phyloP scores from a whole-genome alignment of 2,797 vertebrate species.

The Acipenser oxyrinchus region DNA sequence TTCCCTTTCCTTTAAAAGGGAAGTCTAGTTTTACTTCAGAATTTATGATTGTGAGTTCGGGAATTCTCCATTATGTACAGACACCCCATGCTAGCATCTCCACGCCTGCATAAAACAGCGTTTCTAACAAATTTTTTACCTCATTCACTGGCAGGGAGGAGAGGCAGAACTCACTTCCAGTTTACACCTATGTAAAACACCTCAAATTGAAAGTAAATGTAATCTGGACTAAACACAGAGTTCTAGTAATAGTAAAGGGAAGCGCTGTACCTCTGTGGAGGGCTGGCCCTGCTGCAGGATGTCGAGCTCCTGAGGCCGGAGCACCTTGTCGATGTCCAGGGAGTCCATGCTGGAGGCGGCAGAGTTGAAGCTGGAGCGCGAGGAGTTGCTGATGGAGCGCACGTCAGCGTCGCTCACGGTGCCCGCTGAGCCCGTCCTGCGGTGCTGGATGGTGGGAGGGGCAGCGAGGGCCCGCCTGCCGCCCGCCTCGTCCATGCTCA shows the following conservation, averaged over 20 bases:
- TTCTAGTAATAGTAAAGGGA: background rate
- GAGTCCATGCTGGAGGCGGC: conserved; percentile 95
- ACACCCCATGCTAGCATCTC: no score
- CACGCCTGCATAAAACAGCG: no score
- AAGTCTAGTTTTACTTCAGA: no score
- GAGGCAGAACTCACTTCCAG: no score
- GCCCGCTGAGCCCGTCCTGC: conserved; percentile 85
- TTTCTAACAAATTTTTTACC: no score
- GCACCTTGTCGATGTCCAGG: conserved; percentile 79
- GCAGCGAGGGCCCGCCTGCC: conserved; percentile 59
- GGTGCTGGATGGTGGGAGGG: conserved; percentile 66
- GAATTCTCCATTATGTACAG: no score
- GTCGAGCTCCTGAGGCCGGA: conserved; percentile 66
- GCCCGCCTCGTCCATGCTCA: conserved; percentile 91
- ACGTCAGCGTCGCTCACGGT: conserved; percentile 81
- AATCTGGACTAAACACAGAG: no score
- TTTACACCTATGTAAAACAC: no score
- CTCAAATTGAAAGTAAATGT: no score
- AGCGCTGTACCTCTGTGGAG: conserved; percentile 54
- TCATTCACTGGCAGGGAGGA: no score
- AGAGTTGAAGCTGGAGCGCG: conserved; percentile 84
- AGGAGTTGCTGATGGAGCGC: conserved; percentile 77
- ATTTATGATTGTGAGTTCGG: no score
- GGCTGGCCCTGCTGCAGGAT: conserved; percentile 58
- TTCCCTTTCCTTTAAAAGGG: no score